Base-by-base conservation (phyloP, 1,140 invertebrate genomes). In the Hylyphantes graminicola region DNA sequence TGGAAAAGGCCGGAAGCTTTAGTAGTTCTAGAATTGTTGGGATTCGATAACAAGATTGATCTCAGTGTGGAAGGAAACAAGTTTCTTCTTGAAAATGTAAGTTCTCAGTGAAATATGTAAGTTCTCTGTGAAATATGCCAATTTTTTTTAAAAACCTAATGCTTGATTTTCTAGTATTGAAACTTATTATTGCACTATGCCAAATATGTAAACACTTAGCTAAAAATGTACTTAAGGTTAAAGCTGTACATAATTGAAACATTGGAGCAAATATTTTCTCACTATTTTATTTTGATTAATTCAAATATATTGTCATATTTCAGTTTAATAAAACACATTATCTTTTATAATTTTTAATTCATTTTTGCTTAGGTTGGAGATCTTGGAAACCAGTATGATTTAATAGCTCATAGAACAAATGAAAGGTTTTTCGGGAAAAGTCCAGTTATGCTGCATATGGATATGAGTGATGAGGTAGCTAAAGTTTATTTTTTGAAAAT, bases 61-160 rank as follows among this genome's bases (percentile, higher is more conserved):
- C 10, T 85, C 12, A 65, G 65, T 55, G 48, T 85, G 11, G 76
- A 85, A 17, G 83, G 83, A 73, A 79, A 21, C 35, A 78, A 79
- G 17, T 85, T 85, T 74, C 17, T 79, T 0, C 61, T 85, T 19
- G 83, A 85, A 74, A 85, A 85, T 79, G 83, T 79, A 85, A 79
- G 75, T 85, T 55, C 55, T 50, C 7, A 55, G 12, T 19, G 10
- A 65, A 61, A 61, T 61, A 61, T 6, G 12, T 35, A 85, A 79
- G 75, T 85, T 55, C 55, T 50, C 7, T 21, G 12, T 19, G 10
- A 65, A 61, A 61, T 61, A 61, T 6, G 12, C 12, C 1, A 61
- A 17, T 3, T 15, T 61, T 61, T 15, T 61, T 61, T 61, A 3
- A 2, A 61, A 61, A 61, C 6, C 17, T 61, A 61, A 12, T 61